Conservation (phyloP, 2,888 invertebrate genomes). For the Heteropelma amictum region DNA sequence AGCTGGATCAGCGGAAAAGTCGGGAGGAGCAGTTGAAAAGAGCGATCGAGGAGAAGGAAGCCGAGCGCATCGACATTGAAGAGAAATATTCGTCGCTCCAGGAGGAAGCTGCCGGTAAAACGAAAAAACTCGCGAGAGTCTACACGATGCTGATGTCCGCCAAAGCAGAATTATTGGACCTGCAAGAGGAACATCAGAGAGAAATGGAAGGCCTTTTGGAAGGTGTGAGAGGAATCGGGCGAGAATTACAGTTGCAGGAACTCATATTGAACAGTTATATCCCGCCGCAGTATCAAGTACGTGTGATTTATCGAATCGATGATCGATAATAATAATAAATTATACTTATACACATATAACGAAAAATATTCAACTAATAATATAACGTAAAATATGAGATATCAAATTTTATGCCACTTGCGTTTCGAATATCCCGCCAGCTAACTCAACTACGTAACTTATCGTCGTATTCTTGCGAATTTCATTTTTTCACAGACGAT, state of each 20-base stretch:
- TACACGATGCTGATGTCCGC: slow-evolving; percentile 92
- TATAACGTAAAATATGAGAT: no score
- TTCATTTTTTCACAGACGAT: slow-evolving; percentile 81
- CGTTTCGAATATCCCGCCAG: background rate
- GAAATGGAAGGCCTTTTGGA: slow-evolving; percentile 98
- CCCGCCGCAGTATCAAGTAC: slow-evolving; percentile 94
- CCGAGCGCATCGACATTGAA: slow-evolving; percentile 94
- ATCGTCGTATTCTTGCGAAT: background rate
- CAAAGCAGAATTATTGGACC: slow-evolving; percentile 90
- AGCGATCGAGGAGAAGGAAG: slow-evolving; percentile 93
- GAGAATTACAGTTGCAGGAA: slow-evolving; percentile 95
- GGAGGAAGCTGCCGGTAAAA: slow-evolving; percentile 96
- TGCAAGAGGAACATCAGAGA: slow-evolving; percentile 95
- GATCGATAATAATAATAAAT: no score
- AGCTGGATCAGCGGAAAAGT: slow-evolving; percentile 87
- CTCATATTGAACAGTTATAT: slow-evolving; percentile 95
- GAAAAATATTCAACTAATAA: no score
- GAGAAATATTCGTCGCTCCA: slow-evolving; percentile 96
- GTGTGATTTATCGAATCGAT: no score
- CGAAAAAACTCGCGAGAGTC: slow-evolving; percentile 93
- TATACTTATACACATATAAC: no score
- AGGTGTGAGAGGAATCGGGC: slow-evolving; percentile 91
- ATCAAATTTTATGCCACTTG: no score
- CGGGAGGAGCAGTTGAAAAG: slow-evolving; percentile 90
- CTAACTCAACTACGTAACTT: background rate